Percentiles rank a stretch among this genome's conserved stretches.
phyloP scores from a whole-genome alignment of 2,113 vertebrate species.

The Phalacrocorax brasilianus region DNA sequence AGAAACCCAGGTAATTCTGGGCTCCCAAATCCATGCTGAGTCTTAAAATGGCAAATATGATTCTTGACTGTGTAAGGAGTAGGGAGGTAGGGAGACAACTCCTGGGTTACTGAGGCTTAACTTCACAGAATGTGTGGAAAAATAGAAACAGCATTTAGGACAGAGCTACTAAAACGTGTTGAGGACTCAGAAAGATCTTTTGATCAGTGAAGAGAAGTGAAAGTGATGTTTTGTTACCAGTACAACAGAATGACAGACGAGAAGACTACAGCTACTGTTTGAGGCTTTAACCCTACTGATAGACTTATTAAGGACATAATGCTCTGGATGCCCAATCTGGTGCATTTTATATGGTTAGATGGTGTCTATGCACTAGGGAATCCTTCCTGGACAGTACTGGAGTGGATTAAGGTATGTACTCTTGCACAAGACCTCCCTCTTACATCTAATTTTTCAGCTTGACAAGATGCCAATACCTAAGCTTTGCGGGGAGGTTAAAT shows the following conservation, averaged over 20 bases:
- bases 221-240: neutral
- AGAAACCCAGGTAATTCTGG: neutral
- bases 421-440: neutral
- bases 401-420: neutral
- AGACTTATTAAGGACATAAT: neutral
- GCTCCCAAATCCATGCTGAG: neutral
- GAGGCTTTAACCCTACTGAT: neutral
- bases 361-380: neutral
- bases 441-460: neutral
- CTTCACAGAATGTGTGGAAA: neutral
- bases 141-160: neutral
- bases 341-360: neutral
- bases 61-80: neutral
- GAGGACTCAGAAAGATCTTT: conserved; percentile 4
- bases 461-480: neutral
- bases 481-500: neutral
- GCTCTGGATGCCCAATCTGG: neutral
- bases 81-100: neutral
- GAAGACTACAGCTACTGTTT: neutral
- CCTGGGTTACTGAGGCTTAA: neutral
- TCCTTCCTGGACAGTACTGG: neutral
- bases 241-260: neutral
- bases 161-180: neutral
- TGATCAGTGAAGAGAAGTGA: neutral
- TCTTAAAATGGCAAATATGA: neutral